Conservation (phyloP, 2,888 invertebrate species). For the Sminthurinus aureus region DNA sequence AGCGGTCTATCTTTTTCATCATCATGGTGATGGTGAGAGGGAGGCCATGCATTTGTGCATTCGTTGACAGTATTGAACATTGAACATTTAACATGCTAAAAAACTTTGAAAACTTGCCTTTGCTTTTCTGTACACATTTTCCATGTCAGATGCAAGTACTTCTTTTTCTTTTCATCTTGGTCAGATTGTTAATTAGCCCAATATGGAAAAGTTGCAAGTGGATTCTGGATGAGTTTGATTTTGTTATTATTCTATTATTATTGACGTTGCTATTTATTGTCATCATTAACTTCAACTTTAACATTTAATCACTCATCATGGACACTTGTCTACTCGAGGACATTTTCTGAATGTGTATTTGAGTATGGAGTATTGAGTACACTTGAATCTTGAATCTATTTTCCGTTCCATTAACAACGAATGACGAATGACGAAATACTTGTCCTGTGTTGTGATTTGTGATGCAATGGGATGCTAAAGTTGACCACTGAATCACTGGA, state of each 20-base stretch:
- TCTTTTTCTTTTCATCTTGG: constrained; percentile 15
- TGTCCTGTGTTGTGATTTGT: too few species aligned
- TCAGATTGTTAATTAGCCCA: constrained; percentile 23
- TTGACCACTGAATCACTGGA: too few species aligned
- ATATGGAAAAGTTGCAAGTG: not conserved
- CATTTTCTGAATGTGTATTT: not conserved
- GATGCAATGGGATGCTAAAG: too few species aligned
- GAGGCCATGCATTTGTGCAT: not conserved
- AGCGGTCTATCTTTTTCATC: too few species aligned
- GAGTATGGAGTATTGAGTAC: not conserved
- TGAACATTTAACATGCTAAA: not conserved
- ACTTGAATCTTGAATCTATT: not conserved
- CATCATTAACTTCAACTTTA: not conserved
- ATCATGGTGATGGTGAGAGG: too few species aligned
- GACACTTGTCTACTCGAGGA: not conserved
- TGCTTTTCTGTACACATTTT: not conserved
- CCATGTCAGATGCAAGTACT: not conserved
- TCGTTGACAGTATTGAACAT: not conserved
- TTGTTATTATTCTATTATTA: not conserved
- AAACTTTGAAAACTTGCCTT: not conserved
- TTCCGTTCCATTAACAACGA: too few species aligned
- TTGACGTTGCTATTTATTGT: not conserved
- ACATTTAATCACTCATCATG: not conserved
- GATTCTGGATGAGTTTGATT: not conserved
- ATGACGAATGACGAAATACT: too few species aligned